Evolutionary conservation across 2,888 invertebrate species (phyloP).

Genomic region (Selenia dentaria): DNA sequence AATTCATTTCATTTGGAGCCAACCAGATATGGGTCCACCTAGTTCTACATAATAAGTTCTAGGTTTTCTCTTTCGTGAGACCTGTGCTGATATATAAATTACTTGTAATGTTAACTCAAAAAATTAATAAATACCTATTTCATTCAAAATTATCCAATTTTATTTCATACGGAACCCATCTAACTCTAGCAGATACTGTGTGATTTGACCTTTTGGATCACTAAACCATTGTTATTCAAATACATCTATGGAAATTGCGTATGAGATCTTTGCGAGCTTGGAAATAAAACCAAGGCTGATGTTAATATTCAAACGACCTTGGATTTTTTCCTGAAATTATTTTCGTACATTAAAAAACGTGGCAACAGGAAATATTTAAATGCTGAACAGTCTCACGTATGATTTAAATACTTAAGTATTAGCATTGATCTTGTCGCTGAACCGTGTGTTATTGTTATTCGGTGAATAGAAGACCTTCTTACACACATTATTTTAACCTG

Average conservation of each 20-base stretch:
- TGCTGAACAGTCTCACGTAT: constrained; percentile 4
- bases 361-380: constrained; percentile 24
- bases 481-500: too few species aligned
- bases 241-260: constrained; percentile 56
- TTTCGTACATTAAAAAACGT: constrained; percentile 15
- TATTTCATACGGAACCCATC: constrained; percentile 13
- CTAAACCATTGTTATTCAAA: constrained; percentile 71
- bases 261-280: constrained; percentile 67
- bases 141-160: too few species aligned
- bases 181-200: constrained; percentile 27
- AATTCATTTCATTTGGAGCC: too few species aligned
- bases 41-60: too few species aligned
- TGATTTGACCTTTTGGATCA: constrained; percentile 54
- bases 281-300: constrained; percentile 67
- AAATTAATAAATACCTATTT: too few species aligned
- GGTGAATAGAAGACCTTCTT: neutral
- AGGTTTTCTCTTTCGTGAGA: too few species aligned
- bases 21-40: too few species aligned
- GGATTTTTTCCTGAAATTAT: constrained; percentile 55
- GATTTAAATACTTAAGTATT: constrained; percentile 8
- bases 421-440: constrained; percentile 12
- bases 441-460: constrained; percentile 5
- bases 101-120: too few species aligned
- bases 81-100: too few species aligned
- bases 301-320: constrained; percentile 64